Evolutionary conservation across 2,888 invertebrate genomes (phyloP), one percentile per base, ranked within the genome.

Genomic region (Tetranychus truncatus): DNA sequence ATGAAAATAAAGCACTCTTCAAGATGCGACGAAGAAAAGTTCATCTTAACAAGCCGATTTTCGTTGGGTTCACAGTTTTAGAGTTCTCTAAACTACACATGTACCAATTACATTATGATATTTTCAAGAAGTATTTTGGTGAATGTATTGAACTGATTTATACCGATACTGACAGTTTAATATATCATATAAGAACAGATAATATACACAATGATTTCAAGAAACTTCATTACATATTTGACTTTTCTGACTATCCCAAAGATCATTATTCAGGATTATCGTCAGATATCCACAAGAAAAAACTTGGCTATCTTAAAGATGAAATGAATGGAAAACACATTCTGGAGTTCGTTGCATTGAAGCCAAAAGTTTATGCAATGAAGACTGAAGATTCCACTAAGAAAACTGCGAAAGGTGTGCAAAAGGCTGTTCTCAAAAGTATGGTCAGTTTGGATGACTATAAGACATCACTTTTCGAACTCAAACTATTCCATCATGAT

Each of bases 241-340:
- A 55, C 6, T 55, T 55, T 55, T 55, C 55, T 55, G 55, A 55
- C 6, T 55, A 55, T 6, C 55, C 55, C 0, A 55, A 6, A 2
- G 7, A 5, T 15, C 55, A 55, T 55, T 2, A 5, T 5, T 15
- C 11, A 15, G 46, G 34, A 20, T 73, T 79, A n/a, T 74, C 79
- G 73, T 75, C 71, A 45, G 74, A 71, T 9, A 74, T 45, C 34
- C 80, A 82, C 77, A 81, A 81, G 74, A 81, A 81, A 76, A 79
- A 79, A 20, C 45, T 81, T 20, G 81, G 81, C 8, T 79, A 80
- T 75, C 78, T 81, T 75, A 81, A 82, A 78, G 81, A 81, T 76
- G 81, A 81, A 78, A 77, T 79, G 45, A 78, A 78, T 73, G 79
- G 79, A 6, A 71, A 65, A 11, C 77, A 79, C 18, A 79, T 81